A percentile compares a stretch with the other conserved stretches of the same genome.
Evolutionary conservation across 2,113 vertebrate species (phyloP).

Genomic region (Seriola quinqueradiata): DNA sequence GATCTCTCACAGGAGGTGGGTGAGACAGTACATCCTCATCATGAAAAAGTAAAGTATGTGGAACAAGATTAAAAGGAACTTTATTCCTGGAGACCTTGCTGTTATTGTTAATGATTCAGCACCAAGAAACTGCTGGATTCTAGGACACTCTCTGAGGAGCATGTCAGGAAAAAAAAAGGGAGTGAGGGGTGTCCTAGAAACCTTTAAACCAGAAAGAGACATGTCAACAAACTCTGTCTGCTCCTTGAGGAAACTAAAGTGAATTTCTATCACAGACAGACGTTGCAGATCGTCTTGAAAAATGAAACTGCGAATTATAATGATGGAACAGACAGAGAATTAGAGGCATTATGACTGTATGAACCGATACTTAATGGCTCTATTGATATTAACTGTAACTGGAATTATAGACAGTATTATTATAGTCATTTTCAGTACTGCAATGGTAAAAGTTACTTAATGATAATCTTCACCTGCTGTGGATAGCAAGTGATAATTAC

Average conservation of each 20-base stretch:
- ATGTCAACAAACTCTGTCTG: slow-evolving; percentile 60
- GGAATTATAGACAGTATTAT: not conserved
- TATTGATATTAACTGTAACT: not conserved
- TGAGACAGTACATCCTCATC: slow-evolving; percentile 24
- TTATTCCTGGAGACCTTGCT: slow-evolving; percentile 63
- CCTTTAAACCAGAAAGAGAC: slow-evolving; percentile 52
- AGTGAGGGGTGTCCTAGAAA: slow-evolving; percentile 38
- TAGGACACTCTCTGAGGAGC: slow-evolving; percentile 45
- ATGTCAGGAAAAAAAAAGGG: slow-evolving; percentile 17
- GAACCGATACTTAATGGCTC: not conserved
- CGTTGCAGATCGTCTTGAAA: not conserved
- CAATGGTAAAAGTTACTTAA: slow-evolving; percentile 26
- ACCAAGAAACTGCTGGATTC: slow-evolving; percentile 46
- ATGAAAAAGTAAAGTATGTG: slow-evolving; percentile 41
- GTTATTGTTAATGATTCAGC: slow-evolving; percentile 60
- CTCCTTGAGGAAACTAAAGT: slow-evolving; percentile 33
- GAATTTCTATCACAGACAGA: slow-evolving; percentile 23
- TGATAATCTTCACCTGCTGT: slow-evolving; percentile 30
- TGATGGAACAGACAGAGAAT: not conserved
- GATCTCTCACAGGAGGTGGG: slow-evolving; percentile 8
- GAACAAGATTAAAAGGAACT: slow-evolving; percentile 59
- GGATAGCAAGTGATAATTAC: not conserved
- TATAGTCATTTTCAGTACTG: not conserved
- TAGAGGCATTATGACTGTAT: not conserved
- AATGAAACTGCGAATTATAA: not conserved